Base-by-base conservation (phyloP, 1,140 invertebrate species). In the Rhyacophila brunnea region DNA sequence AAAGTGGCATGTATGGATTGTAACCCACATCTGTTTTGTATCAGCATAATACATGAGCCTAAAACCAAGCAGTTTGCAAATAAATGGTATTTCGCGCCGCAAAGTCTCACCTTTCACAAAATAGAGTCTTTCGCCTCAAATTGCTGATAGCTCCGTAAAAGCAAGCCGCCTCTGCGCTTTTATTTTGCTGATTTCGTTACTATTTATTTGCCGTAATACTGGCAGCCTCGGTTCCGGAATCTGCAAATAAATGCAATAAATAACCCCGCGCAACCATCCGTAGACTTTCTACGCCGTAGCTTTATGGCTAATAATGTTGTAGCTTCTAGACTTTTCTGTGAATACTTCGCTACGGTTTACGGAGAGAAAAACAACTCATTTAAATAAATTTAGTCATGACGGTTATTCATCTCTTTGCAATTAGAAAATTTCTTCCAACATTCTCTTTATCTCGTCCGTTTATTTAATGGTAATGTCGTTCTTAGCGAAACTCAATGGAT, bases 211-310 rank as follows among this genome's bases (percentile, higher is more conserved):
- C 51, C 46, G 46, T 34, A 23, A 48, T 45, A 13, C 51, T 38
- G 13, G 14, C 42, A 45, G 18, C 36, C 10, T n/a, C 18, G 36
- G 18, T 35, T 45, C 20, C 40, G 17, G 42, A 35, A 54, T 54
- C 51, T 54, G 51, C 42, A 54, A 54, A 54, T 54, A 54, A 54
- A 54, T 54, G 51, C 51, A 45, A 54, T 54, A 54, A 54, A 54
- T 54, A 43, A 54, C 51, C n/a, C 23, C 1, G 14, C n/a, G 10
- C 32, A 45, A 32, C 51, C 50, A 35, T 45, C 42, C 42, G 51
- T 32, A 35, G 40, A 54, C 51, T 54, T 23, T 18, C 9, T 45
- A 45, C 14, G 17, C 43, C 43, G 43, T 45, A 45, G 43, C 43
- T 45, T 45, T 45, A 38, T 18, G 13, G 50, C 50, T 52, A 52